Evolutionary conservation across 2,113 vertebrate species (phyloP).

Genomic region (Nicator chloris): DNA sequence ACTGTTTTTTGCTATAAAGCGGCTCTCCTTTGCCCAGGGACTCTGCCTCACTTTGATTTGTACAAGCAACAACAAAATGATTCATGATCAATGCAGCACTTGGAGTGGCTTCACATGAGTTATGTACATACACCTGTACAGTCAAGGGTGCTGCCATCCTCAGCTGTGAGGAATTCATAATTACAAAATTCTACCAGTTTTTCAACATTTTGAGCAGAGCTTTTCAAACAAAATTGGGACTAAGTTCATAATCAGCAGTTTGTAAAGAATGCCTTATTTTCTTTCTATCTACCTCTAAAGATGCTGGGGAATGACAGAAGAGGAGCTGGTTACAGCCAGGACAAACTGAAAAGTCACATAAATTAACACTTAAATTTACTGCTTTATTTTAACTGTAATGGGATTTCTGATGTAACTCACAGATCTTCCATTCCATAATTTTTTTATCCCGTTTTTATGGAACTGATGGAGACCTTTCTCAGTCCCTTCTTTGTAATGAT

Average conservation of each 20-base stretch:
- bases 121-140: neutral
- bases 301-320: neutral
- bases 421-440: neutral
- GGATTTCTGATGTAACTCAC: neutral
- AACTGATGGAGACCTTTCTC: neutral
- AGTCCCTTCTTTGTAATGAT: neutral
- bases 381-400: neutral
- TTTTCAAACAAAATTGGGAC: neutral
- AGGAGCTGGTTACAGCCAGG: neutral
- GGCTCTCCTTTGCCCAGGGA: neutral
- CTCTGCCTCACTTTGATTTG: accelerated
- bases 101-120: neutral
- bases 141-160: neutral
- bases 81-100: neutral
- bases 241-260: neutral
- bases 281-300: neutral
- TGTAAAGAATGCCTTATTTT: neutral
- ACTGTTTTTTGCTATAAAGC: neutral
- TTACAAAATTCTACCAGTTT: neutral
- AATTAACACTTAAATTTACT: neutral
- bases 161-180: neutral
- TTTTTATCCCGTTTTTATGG: neutral
- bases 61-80: neutral
- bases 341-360: neutral
- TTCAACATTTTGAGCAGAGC: accelerated